Base-by-base conservation (phyloP, 2,113 vertebrate species). In the Panthera tigris region DNA sequence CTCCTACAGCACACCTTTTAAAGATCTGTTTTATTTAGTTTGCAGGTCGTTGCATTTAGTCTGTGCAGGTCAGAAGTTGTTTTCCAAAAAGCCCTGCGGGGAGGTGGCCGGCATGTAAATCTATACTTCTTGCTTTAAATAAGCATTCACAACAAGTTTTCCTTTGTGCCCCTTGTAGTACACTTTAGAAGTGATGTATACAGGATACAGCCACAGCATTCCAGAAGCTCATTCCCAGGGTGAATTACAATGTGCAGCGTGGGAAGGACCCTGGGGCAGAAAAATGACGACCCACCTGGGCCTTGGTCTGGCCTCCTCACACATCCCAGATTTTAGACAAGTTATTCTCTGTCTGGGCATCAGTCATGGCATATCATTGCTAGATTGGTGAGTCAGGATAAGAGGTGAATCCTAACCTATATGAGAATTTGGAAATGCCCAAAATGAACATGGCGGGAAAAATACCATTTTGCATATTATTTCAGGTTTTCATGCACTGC, bases 171-270 rank as follows among this genome's bases (percentile, higher is more conserved):
- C 7, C 2, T 45, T 3, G 39, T 12, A 14, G 12, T 4, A 1
- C 8, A 33, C 11, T 36, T 55, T 25, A 29, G 79, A 29, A 18
- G n/a, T 14, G 18, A 69, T 39, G 0, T 2, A 3, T 29, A 19
- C 0, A 0, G n/a, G 45, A 23, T 12, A 15, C n/a, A 57, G 39
- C 4, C 45, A 8, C 21, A 66, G 33, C 25, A 5, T 14, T 6
- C 14, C 18, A 16, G n/a, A 50, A 4, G 39, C 45, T 80, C 55
- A 3, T 36, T 61, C 25, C 19, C 23, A 50, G 78, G 4, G 2
- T 50, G 13, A 23, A 41, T 14, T 36, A 10, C 8, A 6, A 7
- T 5, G 41, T 27, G 5, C 21, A 13, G 15, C 13, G 11, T 61
- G 8, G 6, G 45, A 63, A 29, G 33, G 57, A 33, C 21, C n/a